Evolutionary conservation across 2,888 invertebrate species (phyloP), one percentile per base, ranked within the genome.

Genomic region (Acanthoscelides obtectus): DNA sequence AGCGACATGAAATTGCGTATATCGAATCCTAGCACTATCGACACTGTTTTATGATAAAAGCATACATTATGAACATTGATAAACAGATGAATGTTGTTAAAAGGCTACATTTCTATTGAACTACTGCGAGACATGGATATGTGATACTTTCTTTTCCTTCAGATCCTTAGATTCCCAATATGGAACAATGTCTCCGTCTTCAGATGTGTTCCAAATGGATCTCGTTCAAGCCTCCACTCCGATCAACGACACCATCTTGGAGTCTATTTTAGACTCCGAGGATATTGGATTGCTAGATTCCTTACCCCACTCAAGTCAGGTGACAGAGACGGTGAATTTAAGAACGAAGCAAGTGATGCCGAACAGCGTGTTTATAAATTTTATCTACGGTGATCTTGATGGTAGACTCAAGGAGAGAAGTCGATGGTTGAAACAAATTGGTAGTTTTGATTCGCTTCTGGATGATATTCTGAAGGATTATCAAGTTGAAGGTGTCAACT

Each of bases 401-500:
- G 84, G 85, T 64, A 84, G 90, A 17, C 85, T 92, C 0, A 87
- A 88, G 20, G 88, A 90, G 71, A 90, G 90, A 76, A 88, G 85
- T 69, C 88, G 89, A 69, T 94, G 94, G 93, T 86, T 91, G 64
- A 87, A 90, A 22, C 89, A 90, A 67, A 89, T 90, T n/a, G 91
- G 90, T 77, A 88, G 88, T 78, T 87, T 94, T 20, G 88, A 89
- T 1, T 93, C 93, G 0, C 86, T 94, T 3, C 83, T 94, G 0
- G 93, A 94, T 79, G 94, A 94, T 82, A 91, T 94, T 74, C 82
- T 93, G 22, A 89, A 89, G 12, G 87, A 90, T 70, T 89, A 91
- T 78, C 87, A 89, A 76, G 80, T 84, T 0, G 88, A 89, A 72
- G 89, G 90, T 74, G 85, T 89, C 0, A 92, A 92, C 79, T 86